Evolutionary conservation across 2,797 vertebrate genomes (phyloP), one percentile per base, ranked within the genome.

Genomic region (Sternotherus odoratus): DNA sequence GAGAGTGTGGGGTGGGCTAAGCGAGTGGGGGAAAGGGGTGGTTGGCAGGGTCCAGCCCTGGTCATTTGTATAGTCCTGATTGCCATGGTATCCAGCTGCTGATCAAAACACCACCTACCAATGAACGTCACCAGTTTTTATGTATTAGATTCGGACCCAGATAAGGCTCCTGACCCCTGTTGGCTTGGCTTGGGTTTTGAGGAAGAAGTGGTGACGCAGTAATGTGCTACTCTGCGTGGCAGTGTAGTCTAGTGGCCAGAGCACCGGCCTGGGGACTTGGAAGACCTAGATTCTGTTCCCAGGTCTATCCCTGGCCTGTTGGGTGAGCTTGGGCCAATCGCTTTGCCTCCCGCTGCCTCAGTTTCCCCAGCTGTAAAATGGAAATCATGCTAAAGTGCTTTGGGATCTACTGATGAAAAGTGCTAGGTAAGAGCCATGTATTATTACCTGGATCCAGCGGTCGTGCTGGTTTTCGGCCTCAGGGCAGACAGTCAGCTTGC

Each of bases 371-470:
- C 28, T 17, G 26, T 16, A 43, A 39, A 24, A 74, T 24, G 36
- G 69, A 15, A 23, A 26, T 74, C 3, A 26, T 74, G 72, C 30
- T 48, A 16, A n/a, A 84, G 10, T 54, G 46, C 28, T 3, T 48
- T 75, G 26, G 26, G 24, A 30, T 75, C 24, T 28, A 21, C 39
- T 11, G 26, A 30, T 9, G 49, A 72, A 43, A 30, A 51, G 69
- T 50, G 46, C 13, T 54, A 46, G 39, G 19, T 8, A 13, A 53
- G 33, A 86, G 43, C 5, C 1, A 0, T 0, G 0, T 28, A 17
- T 50, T 39, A n/a, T 1, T 39, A 97, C 98, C 98, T 99, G 99
- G 94, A 99, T 99, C 99, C 99, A 99, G 91, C 98, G 98, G 94
- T 99, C 99, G 0, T 98, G 97, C 79, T 97, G 95, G 89, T 98